These are phyloP conservation scores for Mastomys coucha DNA, from an alignment of 2,113 vertebrate genomes.

Conservation along the genomic window DNA sequence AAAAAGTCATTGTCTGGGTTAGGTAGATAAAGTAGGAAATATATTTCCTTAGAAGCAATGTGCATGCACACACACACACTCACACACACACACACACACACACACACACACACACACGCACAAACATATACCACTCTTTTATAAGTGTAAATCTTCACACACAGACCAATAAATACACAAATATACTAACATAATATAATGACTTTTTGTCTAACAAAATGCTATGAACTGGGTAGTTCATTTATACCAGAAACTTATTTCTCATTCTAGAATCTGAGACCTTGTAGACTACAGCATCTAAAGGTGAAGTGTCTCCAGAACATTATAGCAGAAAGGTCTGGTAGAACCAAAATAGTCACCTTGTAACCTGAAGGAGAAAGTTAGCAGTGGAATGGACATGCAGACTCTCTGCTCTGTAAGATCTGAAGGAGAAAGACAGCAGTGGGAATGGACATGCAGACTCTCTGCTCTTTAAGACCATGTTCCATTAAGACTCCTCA, in stretches of 20 bases:
- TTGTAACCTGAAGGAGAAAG: background rate
- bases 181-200: background rate
- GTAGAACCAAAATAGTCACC: background rate
- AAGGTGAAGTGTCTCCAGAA: background rate
- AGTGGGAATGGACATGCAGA: fast-evolving
- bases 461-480: background rate
- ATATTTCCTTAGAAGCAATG: background rate
- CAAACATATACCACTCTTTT: background rate
- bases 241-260: background rate
- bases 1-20: background rate
- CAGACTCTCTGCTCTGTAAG: background rate
- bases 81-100: background rate
- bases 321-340: fast-evolving
- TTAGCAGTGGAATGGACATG: no score
- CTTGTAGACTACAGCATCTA: background rate
- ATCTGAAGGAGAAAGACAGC: background rate
- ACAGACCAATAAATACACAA: background rate
- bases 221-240: fast-evolving
- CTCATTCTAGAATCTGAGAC: background rate
- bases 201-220: background rate
- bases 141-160: background rate
- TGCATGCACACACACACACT: background rate
- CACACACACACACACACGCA: background rate
- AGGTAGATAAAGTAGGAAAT: background rate
- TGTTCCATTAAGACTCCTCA: background rate